Base-by-base conservation (phyloP, 2,113 vertebrate species). In the Setophaga kirtlandii region DNA sequence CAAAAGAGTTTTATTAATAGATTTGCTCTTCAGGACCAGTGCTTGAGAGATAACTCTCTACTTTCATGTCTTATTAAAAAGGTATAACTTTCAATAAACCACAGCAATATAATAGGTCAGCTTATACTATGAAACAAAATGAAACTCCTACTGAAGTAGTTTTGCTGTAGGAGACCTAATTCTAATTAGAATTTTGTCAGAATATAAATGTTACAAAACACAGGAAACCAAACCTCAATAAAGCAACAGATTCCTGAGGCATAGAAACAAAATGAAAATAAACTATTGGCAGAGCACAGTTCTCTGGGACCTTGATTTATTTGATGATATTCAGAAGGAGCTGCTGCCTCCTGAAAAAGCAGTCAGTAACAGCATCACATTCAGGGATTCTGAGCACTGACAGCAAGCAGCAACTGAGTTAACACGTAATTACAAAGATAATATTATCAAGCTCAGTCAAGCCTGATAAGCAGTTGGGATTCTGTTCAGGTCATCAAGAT, bases 391-490 rank as follows among this genome's bases (percentile, higher is more conserved):
- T 94, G 68, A 84, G 83, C 67, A 55, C 55, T 28, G 31, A 70
- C 33, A 77, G 18, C 31, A 86, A 80, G 33, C 18, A 70, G 27
- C 65, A 93, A 79, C 22, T 74, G 84, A 73, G 27, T 90, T 95
- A 89, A 75, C 52, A 53, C 1, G 2, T 81, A 89, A 94, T 89
- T 86, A 78, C 67, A 92, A 93, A 83, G 64, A 86, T 75, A 90
- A 75, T 90, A 94, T 88, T 95, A 81, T 82, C 65, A 7, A 83
- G 94, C 24, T 41, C 80, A 75, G 56, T 81, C 64, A 78, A 83
- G 79, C 80, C 23, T 94, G 83, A 70, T 64, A 89, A 84, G 75
- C 11, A 86, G 23, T 12, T 89, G 60, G 52, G 69, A 89, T 93
- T 89, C 69, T 24, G 7, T 64, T 92, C 68, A 88, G 31, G 56